phyloP scores from a whole-genome alignment of 2,888 invertebrate genomes.

The Polyploca ridens region DNA sequence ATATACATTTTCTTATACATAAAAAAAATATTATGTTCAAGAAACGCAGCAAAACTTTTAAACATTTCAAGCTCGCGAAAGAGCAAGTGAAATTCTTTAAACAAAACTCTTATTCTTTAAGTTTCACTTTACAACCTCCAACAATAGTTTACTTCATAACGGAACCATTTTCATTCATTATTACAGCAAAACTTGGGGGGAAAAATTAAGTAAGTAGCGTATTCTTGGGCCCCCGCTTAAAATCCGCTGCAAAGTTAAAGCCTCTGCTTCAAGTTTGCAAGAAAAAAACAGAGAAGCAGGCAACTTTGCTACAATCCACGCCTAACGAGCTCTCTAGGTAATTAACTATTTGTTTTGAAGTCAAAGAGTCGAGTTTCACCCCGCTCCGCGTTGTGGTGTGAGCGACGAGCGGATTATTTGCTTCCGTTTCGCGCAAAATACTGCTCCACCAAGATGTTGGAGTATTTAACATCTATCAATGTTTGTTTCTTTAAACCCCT shows the following conservation, averaged over 20 bases:
- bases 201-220: slow-evolving; percentile 17
- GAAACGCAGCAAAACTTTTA: no score
- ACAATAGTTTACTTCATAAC: slow-evolving; percentile 5
- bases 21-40: no score
- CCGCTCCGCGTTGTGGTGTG: slow-evolving; percentile 36
- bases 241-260: not conserved
- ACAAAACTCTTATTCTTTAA: slow-evolving; percentile 3
- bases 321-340: slow-evolving; percentile 78
- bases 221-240: slow-evolving; percentile 13
- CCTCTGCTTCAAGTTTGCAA: not conserved
- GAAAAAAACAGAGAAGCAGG: slow-evolving; percentile 16
- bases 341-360: slow-evolving; percentile 80
- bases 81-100: not conserved
- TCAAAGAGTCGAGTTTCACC: slow-evolving; percentile 70
- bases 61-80: not conserved
- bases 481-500: not conserved
- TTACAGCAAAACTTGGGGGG: slow-evolving; percentile 12
- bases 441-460: not conserved
- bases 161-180: slow-evolving; percentile 11
- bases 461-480: slow-evolving; percentile 11
- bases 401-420: slow-evolving; percentile 22
- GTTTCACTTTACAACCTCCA: not conserved
- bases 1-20: no score
- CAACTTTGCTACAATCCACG: slow-evolving; percentile 67
- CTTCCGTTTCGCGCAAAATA: not conserved